Evolutionary conservation across 2,888 invertebrate species (phyloP), one percentile per base, ranked within the genome.

Genomic region (Cephus sareptanus): DNA sequence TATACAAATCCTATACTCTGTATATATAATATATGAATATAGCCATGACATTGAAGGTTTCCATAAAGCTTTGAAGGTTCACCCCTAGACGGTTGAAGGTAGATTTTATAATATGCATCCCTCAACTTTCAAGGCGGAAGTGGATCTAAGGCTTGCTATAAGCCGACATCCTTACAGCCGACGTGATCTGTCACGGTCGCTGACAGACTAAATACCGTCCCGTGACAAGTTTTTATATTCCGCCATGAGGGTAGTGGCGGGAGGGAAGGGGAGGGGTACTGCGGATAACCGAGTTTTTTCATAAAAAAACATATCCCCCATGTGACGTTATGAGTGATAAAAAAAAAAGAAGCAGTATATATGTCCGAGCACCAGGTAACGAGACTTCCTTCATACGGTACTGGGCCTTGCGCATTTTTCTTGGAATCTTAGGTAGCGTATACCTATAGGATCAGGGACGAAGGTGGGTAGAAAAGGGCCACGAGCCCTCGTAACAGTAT

Each of bases 191-290:
- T 86, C 84, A 85, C 79, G 77, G 77, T 69, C 80, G 80, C 77
- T 82, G 85, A 86, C 87, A 85, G 81, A 79, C 84, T 86, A 87
- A 87, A 86, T 85, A 85, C 83, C 85, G 79, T 80, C 78, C 75
- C 82, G 80, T 79, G 79, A 81, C 84, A 81, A 85, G 74, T 83
- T 85, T 84, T 85, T 86, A 80, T 81, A 82, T 77, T 56, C 40
- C 23, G 23, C 23, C 40, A 9, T 4, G 1, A 23, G 23, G 23
- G 0, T 6, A 23, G 40, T 1, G 6, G 40, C 1, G 40, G 15
- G 23, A 1, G 1, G 40, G 23, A 3, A 4, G 2, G 35, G 35
- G 11, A 12, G 35, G 12, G 35, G 35, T 12, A 12, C 0, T 35
- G 12, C 35, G 40, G 9, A 23, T 23, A 9, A 23, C 6, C 40